Base-by-base conservation (phyloP, 2,113 vertebrate genomes). In the Pterocles burchelli region DNA sequence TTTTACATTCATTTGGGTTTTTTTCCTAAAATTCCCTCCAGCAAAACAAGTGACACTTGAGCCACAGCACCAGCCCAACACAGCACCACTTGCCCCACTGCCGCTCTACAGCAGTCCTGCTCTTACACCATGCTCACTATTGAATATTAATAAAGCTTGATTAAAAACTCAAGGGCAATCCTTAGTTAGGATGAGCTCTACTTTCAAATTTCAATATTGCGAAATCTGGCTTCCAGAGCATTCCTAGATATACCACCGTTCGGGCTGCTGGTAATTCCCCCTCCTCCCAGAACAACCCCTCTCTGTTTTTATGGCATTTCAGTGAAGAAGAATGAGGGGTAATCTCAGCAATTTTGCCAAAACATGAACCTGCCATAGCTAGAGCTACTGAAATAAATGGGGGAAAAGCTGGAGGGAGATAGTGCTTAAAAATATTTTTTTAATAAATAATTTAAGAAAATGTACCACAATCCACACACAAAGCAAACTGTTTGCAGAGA, bases 51-150 rank as follows among this genome's bases (percentile, higher is more conserved):
- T 31, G 19, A 76, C 29, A 80, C 13, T 51, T 54, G 41, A 82
- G 38, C 36, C 63, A 49, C 71, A 6, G 19, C 9, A 49, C n/a
- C 83, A 87, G 67, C 66, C 26, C 4, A 1, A 20, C 70, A 45
- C 0, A 0, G 54, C 38, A 58, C 7, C 0, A 0, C 70, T 57
- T 2, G 2, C 6, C 41, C 9, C 58, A 41, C 74, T 14, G 24
- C 52, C 1, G 5, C 45, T 52, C 43, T 11, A 5, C 21, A 58
- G 62, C 16, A 29, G 29, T 11, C n/a, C 74, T 57, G 61, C 59
- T 68, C 94, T 62, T 25, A 62, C 29, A 58, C 34, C 77, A 24
- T 70, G 31, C 25, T 66, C 52, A 8, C 25, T 11, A 33, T 34
- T 24, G 4, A 45, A 43, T 43, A 49, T 51, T 62, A 91, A 73